A percentile compares a stretch with the other conserved stretches of the same genome.
These are phyloP conservation scores for Heliconius eleuchia DNA, from an alignment of 1,140 invertebrate species.

Conservation along the genomic window DNA sequence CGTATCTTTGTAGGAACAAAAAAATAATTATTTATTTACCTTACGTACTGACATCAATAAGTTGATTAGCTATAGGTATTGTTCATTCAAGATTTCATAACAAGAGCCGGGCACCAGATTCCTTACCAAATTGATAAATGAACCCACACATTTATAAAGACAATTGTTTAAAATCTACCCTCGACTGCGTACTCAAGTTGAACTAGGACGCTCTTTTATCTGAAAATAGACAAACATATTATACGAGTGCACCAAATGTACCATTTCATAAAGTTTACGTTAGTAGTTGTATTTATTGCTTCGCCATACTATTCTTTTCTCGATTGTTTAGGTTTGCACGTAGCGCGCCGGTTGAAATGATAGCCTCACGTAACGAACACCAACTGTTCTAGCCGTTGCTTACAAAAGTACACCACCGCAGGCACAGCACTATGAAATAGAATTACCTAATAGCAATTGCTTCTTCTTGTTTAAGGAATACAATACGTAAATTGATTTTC, in stretches of 20 bases:
- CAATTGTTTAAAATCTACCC: neutral
- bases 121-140: neutral
- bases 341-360: slow-evolving; percentile 57
- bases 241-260: slow-evolving; percentile 60
- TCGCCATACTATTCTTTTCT: slow-evolving; percentile 68
- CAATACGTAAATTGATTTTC: neutral
- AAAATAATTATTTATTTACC: too few relatives aligned
- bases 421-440: neutral
- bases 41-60: too few relatives aligned
- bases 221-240: slow-evolving; percentile 48
- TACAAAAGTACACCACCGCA: neutral
- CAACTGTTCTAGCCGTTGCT: slow-evolving; percentile 53
- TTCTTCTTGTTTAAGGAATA: neutral
- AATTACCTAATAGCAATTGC: neutral
- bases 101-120: neutral
- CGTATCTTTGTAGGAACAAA: too few relatives aligned
- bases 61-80: too few relatives aligned
- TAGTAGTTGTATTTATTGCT: slow-evolving; percentile 58
- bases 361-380: slow-evolving; percentile 51
- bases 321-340: slow-evolving; percentile 61
- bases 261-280: slow-evolving; percentile 74
- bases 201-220: slow-evolving; percentile 42
- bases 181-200: neutral
- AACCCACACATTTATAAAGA: neutral
- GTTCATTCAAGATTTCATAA: too few relatives aligned